These are phyloP conservation scores for Tridacna crocea DNA, from an alignment of 2,888 invertebrate species.

Conservation along the genomic window DNA sequence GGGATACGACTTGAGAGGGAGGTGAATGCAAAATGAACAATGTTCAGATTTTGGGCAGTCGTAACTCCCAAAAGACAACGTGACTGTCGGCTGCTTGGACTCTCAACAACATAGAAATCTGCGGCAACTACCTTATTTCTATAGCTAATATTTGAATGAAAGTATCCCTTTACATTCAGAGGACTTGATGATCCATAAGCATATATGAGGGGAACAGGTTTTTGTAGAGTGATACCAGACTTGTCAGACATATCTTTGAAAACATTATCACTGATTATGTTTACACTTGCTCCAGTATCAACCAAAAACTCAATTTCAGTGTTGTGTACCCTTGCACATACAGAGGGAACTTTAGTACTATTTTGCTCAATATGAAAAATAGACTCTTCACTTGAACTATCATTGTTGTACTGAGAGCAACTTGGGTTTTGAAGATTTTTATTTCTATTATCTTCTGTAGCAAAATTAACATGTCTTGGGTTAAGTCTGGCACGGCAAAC, in stretches of 20 bases:
- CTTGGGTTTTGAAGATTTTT: neutral
- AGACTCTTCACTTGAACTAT: constrained; percentile 34
- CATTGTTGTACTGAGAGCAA: neutral
- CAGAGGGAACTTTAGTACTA: constrained; percentile 30
- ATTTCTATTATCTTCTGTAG: neutral
- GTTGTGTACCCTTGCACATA: constrained; percentile 13
- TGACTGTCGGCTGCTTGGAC: constrained; percentile 12
- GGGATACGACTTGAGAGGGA: constrained; percentile 20
- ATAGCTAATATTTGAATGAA: constrained; percentile 12
- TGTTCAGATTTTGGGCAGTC: constrained; percentile 29
- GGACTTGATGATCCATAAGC: constrained; percentile 29
- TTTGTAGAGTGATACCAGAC: neutral
- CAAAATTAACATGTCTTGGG: neutral
- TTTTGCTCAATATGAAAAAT: constrained; percentile 30
- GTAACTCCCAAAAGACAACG: constrained; percentile 28
- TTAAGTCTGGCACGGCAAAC: constrained; percentile 20
- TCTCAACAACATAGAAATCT: constrained; percentile 34
- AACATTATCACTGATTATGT: constrained; percentile 24
- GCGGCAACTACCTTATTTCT: constrained; percentile 18
- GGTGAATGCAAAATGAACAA: constrained; percentile 39
- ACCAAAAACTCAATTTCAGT: constrained; percentile 31
- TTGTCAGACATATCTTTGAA: constrained; percentile 11
- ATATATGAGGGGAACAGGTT: constrained; percentile 32
- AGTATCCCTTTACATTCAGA: constrained; percentile 30
- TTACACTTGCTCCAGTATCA: constrained; percentile 45